phyloP scores from a whole-genome alignment of 2,113 vertebrate genomes.

The Salminus brasiliensis region DNA sequence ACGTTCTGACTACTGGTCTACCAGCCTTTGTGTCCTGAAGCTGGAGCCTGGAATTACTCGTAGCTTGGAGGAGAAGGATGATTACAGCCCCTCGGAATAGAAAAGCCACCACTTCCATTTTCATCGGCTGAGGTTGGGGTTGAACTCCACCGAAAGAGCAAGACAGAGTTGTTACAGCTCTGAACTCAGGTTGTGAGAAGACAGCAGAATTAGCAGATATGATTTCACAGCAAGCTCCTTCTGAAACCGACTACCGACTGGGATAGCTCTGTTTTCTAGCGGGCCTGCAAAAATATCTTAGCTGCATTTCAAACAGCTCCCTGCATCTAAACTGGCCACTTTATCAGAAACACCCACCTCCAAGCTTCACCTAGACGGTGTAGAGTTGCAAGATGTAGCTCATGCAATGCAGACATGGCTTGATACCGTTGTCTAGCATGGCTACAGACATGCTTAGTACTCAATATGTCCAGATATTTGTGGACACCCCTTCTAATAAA shows the following conservation, averaged over 20 bases:
- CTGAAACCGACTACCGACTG: neutral
- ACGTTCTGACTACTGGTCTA: neutral
- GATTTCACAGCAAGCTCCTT: neutral
- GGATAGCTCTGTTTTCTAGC: neutral
- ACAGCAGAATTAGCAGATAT: neutral
- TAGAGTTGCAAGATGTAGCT: too few relatives aligned
- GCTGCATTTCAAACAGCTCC: neutral
- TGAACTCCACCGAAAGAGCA: neutral
- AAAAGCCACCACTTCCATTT: slow-evolving; percentile 33
- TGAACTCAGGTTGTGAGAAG: neutral
- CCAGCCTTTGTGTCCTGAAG: neutral
- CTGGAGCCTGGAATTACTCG: slow-evolving; percentile 22
- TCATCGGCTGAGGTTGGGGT: slow-evolving; percentile 2
- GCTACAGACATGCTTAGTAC: too few relatives aligned
- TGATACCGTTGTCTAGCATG: too few relatives aligned
- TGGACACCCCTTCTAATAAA: too few relatives aligned
- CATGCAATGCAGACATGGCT: too few relatives aligned
- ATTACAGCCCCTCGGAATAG: slow-evolving; percentile 33
- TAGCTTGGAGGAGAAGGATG: slow-evolving; percentile 30
- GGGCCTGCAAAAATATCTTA: neutral
- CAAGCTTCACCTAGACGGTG: neutral
- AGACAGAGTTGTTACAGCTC: slow-evolving; percentile 12
- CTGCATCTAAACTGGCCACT: neutral
- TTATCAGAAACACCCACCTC: neutral
- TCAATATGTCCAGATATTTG: too few relatives aligned